These are phyloP conservation scores for Eulacestoma nigropectus DNA, from an alignment of 2,113 vertebrate genomes.

Conservation along the genomic window DNA sequence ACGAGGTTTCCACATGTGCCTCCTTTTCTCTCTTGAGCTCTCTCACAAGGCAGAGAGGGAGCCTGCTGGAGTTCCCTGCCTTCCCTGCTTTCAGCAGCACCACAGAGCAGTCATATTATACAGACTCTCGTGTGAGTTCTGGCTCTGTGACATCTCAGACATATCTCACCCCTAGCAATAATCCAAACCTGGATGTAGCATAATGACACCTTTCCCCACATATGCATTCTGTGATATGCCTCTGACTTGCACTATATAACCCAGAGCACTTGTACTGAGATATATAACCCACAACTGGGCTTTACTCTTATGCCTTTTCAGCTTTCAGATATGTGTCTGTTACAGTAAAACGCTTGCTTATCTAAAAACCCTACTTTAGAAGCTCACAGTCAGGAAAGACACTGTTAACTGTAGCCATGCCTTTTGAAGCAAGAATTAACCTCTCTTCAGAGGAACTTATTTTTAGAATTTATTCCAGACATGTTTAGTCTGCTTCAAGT, in stretches of 20 bases:
- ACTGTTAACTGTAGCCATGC: not conserved
- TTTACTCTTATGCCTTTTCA: not conserved
- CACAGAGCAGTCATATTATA: not conserved
- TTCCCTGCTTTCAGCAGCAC: not conserved
- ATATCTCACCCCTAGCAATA: not conserved
- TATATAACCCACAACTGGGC: not conserved
- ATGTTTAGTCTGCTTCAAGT: slow-evolving; percentile 41
- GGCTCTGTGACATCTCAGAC: not conserved
- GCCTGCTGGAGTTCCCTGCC: not conserved
- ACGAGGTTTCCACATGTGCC: not conserved
- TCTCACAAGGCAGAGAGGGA: not conserved
- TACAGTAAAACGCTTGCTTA: not conserved
- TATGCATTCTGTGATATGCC: not conserved
- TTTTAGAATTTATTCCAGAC: slow-evolving; percentile 41
- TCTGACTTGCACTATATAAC: not conserved
- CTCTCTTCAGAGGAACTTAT: slow-evolving; percentile 10
- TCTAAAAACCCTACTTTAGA: not conserved
- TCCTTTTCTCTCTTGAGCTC: not conserved
- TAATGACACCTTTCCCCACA: not conserved
- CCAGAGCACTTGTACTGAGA: not conserved
- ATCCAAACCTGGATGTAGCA: not conserved
- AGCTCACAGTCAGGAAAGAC: not conserved
- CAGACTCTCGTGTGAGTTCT: not conserved
- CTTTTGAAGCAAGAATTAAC: slow-evolving; percentile 32
- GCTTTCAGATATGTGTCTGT: not conserved